Evolutionary conservation across 2,888 invertebrate species (phyloP).

Genomic region (Drosophila quinaria): DNA sequence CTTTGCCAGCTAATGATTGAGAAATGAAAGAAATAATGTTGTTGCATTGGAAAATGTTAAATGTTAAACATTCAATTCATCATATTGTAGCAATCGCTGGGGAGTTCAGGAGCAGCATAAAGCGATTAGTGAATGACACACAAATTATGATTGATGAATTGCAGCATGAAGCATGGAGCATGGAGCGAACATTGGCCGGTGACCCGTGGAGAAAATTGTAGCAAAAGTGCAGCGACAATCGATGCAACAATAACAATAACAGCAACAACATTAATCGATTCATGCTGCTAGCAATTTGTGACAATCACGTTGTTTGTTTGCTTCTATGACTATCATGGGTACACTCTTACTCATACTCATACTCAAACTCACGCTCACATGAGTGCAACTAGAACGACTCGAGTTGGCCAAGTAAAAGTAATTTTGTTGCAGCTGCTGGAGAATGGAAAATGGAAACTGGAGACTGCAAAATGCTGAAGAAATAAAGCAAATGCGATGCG

Average conservation of each 20-base stretch:
- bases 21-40: slow-evolving; percentile 26
- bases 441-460: slow-evolving; percentile 19
- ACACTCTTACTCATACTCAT: background rate
- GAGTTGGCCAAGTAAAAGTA: slow-evolving; percentile 62
- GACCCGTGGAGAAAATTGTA: slow-evolving; percentile 74
- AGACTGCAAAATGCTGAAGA: slow-evolving; percentile 9
- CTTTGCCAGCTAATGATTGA: slow-evolving; percentile 50
- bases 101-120: slow-evolving; percentile 66
- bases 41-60: slow-evolving; percentile 27
- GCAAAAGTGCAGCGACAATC: slow-evolving; percentile 62
- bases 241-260: slow-evolving; percentile 22
- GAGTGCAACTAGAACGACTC: slow-evolving; percentile 54
- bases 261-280: slow-evolving; percentile 44
- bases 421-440: slow-evolving; percentile 39
- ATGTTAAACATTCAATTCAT: slow-evolving; percentile 59
- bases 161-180: slow-evolving; percentile 38
- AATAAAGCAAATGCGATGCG: slow-evolving; percentile 22
- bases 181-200: slow-evolving; percentile 45
- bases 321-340: slow-evolving; percentile 13
- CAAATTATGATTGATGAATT: slow-evolving; percentile 78
- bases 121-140: slow-evolving; percentile 75
- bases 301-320: slow-evolving; percentile 69
- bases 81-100: slow-evolving; percentile 64
- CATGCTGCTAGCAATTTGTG: slow-evolving; percentile 67
- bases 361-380: background rate